phyloP scores from a whole-genome alignment of 2,113 vertebrate species.

The Oncorhynchus nerka region DNA sequence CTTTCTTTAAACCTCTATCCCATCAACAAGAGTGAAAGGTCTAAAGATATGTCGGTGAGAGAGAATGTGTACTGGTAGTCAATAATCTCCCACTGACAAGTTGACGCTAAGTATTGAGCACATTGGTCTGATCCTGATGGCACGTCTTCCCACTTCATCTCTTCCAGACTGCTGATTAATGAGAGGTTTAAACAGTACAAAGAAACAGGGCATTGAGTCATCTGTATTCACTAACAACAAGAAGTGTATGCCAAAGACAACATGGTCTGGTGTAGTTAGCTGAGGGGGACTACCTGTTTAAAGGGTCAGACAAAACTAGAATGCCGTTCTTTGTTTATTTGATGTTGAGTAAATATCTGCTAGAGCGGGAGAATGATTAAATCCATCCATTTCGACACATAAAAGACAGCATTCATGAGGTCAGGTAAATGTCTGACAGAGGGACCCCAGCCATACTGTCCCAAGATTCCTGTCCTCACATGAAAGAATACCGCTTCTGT shows the following conservation, averaged over 20 bases:
- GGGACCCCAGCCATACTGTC: slow-evolving; percentile 18
- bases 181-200: too few relatives aligned
- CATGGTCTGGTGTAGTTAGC: background rate
- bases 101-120: too few relatives aligned
- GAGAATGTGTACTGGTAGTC: too few relatives aligned
- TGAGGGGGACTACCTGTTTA: background rate
- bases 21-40: too few relatives aligned
- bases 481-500: slow-evolving; percentile 40
- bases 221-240: background rate
- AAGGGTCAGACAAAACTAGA: background rate
- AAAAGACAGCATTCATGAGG: slow-evolving; percentile 3
- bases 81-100: too few relatives aligned
- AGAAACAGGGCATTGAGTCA: background rate
- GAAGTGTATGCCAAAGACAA: background rate
- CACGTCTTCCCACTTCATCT: too few relatives aligned
- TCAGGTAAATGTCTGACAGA: slow-evolving; percentile 30
- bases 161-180: too few relatives aligned
- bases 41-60: too few relatives aligned
- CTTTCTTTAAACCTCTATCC: too few relatives aligned
- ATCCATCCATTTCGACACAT: background rate
- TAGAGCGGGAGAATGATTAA: background rate
- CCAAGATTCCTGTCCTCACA: slow-evolving; percentile 28
- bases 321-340: background rate
- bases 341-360: slow-evolving; percentile 19
- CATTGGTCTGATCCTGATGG: too few relatives aligned